Percentiles rank a stretch among this genome's conserved stretches.
Conservation (phyloP, 2,888 invertebrate genomes). For the Stenichneumon culpator region DNA sequence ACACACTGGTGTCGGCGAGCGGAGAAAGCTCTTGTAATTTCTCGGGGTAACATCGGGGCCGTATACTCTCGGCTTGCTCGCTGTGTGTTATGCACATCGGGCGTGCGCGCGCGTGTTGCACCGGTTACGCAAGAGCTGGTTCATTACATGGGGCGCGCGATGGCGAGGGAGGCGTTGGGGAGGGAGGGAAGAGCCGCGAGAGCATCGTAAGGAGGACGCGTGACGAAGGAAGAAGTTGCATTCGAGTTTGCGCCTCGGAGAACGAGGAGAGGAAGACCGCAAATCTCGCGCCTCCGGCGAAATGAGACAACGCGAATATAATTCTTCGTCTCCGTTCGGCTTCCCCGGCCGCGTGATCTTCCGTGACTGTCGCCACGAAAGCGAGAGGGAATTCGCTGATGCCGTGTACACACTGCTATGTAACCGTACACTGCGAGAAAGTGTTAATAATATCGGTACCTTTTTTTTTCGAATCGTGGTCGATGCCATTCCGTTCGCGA, state of each 20-base stretch:
- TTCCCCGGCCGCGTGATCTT: slow-evolving; percentile 17
- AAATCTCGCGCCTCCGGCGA: slow-evolving; percentile 31
- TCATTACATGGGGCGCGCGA: slow-evolving; percentile 51
- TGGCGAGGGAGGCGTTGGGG: not conserved
- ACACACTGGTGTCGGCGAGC: slow-evolving; percentile 7
- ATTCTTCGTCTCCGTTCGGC: slow-evolving; percentile 20
- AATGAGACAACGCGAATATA: slow-evolving; percentile 22
- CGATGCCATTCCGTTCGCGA: slow-evolving; percentile 2
- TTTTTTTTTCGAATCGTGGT: not conserved
- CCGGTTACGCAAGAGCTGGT: slow-evolving; percentile 58
- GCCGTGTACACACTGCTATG: not conserved
- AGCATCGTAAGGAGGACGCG: slow-evolving; percentile 59
- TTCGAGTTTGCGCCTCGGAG: slow-evolving; percentile 39
- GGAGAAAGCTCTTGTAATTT: slow-evolving; percentile 56
- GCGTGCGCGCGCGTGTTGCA: slow-evolving; percentile 44
- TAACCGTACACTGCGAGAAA: slow-evolving; percentile 14
- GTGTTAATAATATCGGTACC: not conserved
- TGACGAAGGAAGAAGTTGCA: slow-evolving; percentile 72
- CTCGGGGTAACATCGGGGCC: slow-evolving; percentile 13
- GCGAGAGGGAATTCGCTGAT: slow-evolving; percentile 16
- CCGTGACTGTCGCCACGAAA: slow-evolving; percentile 30
- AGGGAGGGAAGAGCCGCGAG: not conserved
- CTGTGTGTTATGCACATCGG: slow-evolving; percentile 39
- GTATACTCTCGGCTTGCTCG: slow-evolving; percentile 10
- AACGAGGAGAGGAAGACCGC: slow-evolving; percentile 35